These are phyloP conservation scores for Puffinus mauretanicus DNA, from an alignment of 2,113 vertebrate genomes.

Conservation along the genomic window DNA sequence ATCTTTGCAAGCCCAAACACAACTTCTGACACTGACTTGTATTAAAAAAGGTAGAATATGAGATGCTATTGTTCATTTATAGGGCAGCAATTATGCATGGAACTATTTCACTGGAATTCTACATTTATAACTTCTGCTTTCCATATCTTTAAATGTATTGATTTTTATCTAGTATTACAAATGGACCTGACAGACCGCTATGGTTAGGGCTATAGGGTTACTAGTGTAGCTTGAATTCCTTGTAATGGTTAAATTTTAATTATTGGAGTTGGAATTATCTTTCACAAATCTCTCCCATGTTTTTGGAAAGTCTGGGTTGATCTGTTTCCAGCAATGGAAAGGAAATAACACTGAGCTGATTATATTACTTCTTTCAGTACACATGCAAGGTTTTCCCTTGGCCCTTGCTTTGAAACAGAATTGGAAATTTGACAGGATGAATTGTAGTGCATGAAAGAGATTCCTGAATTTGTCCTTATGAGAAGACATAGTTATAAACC, in stretches of 20 bases:
- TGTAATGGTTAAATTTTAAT: neutral
- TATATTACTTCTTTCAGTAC: neutral
- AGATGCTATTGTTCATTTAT: slow-evolving; percentile 5
- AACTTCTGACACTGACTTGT: neutral
- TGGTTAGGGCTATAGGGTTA: neutral
- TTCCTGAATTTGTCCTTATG: neutral
- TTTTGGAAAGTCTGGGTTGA: neutral
- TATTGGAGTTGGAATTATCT: neutral
- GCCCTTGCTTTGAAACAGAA: neutral
- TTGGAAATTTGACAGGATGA: neutral
- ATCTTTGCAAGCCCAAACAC: neutral
- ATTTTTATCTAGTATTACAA: neutral
- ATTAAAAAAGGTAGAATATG: neutral
- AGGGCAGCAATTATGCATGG: neutral
- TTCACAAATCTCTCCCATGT: neutral
- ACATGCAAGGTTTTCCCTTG: neutral
- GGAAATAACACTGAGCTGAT: neutral
- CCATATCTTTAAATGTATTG: neutral
- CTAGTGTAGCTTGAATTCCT: neutral
- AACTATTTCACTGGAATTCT: neutral
- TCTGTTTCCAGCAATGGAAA: neutral
- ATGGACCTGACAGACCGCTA: neutral
- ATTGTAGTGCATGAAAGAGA: neutral
- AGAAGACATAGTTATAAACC: neutral
- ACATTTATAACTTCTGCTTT: slow-evolving; percentile 4